Percentiles rank a stretch among this genome's conserved stretches.
Evolutionary conservation across 2,888 invertebrate genomes (phyloP).

Genomic region (Hofmannophila pseudospretella): DNA sequence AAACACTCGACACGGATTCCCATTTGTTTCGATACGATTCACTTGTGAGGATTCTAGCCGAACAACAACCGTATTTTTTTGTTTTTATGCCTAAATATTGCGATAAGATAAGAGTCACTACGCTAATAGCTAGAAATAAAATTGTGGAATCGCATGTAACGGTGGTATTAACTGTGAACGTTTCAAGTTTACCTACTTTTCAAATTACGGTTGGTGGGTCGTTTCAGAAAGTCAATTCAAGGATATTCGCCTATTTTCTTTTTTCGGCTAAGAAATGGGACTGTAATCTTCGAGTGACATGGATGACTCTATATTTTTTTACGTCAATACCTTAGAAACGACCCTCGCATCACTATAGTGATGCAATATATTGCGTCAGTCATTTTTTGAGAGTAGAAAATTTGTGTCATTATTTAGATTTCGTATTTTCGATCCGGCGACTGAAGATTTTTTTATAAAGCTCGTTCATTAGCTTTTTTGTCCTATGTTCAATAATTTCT

Average conservation of each 20-base stretch:
- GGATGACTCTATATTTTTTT: not conserved
- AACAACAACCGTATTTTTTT: conserved; percentile 52
- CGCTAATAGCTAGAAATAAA: conserved; percentile 68
- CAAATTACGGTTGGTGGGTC: conserved; percentile 41
- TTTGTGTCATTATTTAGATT: too few species aligned
- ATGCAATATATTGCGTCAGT: too few species aligned
- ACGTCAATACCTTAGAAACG: not conserved
- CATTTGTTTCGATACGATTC: conserved; percentile 38
- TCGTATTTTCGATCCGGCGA: too few species aligned
- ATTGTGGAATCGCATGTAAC: conserved; percentile 73
- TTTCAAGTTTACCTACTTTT: conserved; percentile 61
- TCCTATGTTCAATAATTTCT: too few species aligned
- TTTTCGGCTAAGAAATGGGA: conserved; percentile 3
- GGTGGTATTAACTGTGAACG: conserved; percentile 67
- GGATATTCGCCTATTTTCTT: conserved; percentile 26
- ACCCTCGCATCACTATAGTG: not conserved
- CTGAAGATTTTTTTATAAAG: too few species aligned
- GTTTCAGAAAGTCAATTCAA: conserved; percentile 45
- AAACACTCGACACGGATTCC: conserved; percentile 42
- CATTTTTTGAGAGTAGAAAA: not conserved
- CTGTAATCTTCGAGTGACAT: not conserved
- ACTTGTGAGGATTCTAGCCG: conserved; percentile 32
- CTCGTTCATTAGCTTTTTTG: too few species aligned
- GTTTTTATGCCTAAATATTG: conserved; percentile 62
- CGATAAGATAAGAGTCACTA: conserved; percentile 65